A percentile compares a stretch with the other conserved stretches of the same genome.
These are phyloP conservation scores for Drosophila meridiana DNA, from an alignment of 2,888 invertebrate genomes.

Conservation along the genomic window DNA sequence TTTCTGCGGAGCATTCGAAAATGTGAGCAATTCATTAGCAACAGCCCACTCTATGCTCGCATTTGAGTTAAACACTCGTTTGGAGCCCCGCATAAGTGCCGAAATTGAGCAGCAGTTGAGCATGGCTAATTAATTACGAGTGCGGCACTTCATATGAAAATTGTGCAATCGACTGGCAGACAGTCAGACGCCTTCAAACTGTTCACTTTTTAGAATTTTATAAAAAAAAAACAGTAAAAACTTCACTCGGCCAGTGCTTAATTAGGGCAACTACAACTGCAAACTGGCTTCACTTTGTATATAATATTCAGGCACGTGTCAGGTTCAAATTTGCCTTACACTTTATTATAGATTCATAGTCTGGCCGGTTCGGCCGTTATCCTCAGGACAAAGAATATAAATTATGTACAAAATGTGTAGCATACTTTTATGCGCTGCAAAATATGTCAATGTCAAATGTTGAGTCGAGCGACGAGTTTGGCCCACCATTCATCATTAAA, in stretches of 20 bases:
- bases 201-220: neutral
- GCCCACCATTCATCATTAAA: conserved; percentile 73
- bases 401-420: conserved; percentile 59
- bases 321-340: conserved; percentile 33
- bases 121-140: conserved; percentile 48
- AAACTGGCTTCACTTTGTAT: neutral
- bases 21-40: conserved; percentile 43
- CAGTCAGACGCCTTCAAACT: neutral
- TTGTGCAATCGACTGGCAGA: conserved; percentile 14
- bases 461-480: conserved; percentile 54
- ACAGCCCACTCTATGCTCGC: conserved; percentile 11
- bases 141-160: conserved; percentile 22
- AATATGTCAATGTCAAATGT: conserved; percentile 76
- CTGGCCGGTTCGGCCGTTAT: conserved; percentile 7
- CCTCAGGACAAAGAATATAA: conserved; percentile 42
- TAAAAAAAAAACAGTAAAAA: neutral
- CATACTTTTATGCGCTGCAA: conserved; percentile 70
- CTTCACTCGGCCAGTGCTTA: neutral
- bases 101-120: conserved; percentile 37
- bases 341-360: conserved; percentile 37
- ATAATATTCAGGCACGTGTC: conserved; percentile 2
- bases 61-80: conserved; percentile 43
- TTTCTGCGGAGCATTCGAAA: conserved; percentile 41
- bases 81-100: conserved; percentile 22
- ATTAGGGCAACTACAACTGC: neutral